Evolutionary conservation across 1,140 invertebrate species (phyloP).

Genomic region (Lasioglossum baleicum): DNA sequence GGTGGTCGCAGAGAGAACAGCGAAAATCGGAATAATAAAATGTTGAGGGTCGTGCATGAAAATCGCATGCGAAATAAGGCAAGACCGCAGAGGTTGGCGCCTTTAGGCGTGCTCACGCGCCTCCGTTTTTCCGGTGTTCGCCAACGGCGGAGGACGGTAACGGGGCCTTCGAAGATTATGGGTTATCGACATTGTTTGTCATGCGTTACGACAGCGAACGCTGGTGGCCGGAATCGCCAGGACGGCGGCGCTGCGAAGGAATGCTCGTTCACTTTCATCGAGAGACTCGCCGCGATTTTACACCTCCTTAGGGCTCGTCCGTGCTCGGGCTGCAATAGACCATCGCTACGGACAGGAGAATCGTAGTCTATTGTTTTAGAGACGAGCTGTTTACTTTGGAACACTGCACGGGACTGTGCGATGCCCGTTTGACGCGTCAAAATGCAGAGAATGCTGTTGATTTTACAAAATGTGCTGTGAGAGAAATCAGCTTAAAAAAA

Average conservation of each 20-base stretch:
- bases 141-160: slow-evolving; percentile 15
- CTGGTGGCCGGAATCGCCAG: neutral
- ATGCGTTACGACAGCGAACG: slow-evolving; percentile 31
- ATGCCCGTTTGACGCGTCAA: too few species aligned
- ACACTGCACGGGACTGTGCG: too few species aligned
- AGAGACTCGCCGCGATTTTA: slow-evolving; percentile 21
- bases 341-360: too few species aligned
- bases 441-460: too few species aligned
- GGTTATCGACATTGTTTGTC: slow-evolving; percentile 43
- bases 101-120: neutral
- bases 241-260: neutral
- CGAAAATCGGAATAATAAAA: neutral
- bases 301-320: slow-evolving; percentile 18
- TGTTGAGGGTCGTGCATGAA: neutral
- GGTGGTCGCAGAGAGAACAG: too few species aligned
- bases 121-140: slow-evolving; percentile 9
- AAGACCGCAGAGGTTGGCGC: neutral
- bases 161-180: slow-evolving; percentile 29
- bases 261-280: slow-evolving; percentile 37
- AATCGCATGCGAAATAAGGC: neutral
- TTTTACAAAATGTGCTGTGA: too few species aligned
- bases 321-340: too few species aligned
- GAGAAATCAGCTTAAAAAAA: too few species aligned
- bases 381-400: too few species aligned
- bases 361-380: too few species aligned